phyloP scores from a whole-genome alignment of 2,113 vertebrate genomes.

The Gobio gobio region DNA sequence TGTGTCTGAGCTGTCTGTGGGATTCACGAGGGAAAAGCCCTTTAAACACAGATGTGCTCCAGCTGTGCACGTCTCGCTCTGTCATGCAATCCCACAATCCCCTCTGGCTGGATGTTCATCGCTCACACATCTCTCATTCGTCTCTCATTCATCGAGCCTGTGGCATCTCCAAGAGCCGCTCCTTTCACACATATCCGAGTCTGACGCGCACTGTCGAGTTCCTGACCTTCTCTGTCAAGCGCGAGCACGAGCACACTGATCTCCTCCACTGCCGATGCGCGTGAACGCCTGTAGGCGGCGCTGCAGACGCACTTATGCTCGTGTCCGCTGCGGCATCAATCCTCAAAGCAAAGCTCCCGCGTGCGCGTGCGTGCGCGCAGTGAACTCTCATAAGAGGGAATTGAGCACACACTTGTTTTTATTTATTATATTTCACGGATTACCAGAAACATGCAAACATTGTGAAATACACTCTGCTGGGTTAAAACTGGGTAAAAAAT shows the following conservation, averaged over 20 bases:
- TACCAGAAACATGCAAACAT: neutral
- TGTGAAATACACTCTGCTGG: neutral
- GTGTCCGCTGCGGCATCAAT: neutral
- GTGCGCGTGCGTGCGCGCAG: neutral
- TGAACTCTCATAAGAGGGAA: neutral
- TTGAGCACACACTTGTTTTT: neutral
- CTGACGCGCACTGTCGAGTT: neutral
- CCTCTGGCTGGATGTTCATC: neutral
- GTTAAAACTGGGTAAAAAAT: too few relatives aligned
- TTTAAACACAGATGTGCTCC: neutral
- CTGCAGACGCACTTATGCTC: neutral
- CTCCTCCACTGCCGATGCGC: neutral
- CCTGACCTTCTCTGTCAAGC: neutral
- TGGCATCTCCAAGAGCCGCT: neutral
- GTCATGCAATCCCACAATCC: neutral
- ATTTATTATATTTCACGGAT: neutral
- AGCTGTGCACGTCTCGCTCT: neutral
- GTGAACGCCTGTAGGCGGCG: neutral
- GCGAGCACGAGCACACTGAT: neutral
- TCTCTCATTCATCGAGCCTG: too few relatives aligned
- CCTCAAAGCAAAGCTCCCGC: neutral
- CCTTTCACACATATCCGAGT: neutral
- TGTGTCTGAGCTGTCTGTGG: too few relatives aligned
- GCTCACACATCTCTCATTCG: neutral
- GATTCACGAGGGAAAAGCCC: neutral